phyloP scores from a whole-genome alignment of 2,888 invertebrate genomes.

The Meloe dianella region DNA sequence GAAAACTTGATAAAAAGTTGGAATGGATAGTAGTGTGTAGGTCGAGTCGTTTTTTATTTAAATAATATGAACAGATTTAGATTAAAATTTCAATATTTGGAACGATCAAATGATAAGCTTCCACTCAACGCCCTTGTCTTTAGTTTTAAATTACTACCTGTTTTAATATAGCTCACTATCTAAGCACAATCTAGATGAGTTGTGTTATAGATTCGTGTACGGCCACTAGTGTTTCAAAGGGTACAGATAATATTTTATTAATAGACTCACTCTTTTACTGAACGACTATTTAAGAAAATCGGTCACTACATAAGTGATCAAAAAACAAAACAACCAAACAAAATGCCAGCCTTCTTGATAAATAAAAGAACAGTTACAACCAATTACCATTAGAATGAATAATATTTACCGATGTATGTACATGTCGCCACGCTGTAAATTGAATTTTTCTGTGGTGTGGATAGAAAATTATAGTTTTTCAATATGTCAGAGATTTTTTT shows the following conservation, averaged over 20 bases:
- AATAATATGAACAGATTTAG: background rate
- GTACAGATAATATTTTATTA: background rate
- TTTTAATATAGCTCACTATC: background rate
- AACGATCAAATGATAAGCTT: background rate
- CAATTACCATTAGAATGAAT: background rate
- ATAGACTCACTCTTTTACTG: background rate
- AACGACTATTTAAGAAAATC: background rate
- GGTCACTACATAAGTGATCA: background rate
- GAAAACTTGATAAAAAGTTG: conserved; percentile 1
- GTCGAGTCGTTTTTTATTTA: background rate
- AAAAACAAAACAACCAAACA: background rate
- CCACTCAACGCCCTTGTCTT: background rate
- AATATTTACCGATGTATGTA: background rate
- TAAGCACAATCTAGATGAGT: conserved; percentile 2
- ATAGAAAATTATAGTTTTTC: background rate
- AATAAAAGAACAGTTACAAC: background rate
- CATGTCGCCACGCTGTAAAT: background rate
- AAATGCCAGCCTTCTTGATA: background rate
- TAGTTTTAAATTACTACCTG: conserved; percentile 7
- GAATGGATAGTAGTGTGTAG: background rate
- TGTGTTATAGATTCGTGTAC: background rate
- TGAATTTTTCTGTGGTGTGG: background rate
- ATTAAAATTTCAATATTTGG: background rate
- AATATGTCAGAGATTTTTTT: no score
- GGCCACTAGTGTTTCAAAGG: background rate